Conservation (phyloP, 2,113 vertebrate species). For the Hippolais icterina region DNA sequence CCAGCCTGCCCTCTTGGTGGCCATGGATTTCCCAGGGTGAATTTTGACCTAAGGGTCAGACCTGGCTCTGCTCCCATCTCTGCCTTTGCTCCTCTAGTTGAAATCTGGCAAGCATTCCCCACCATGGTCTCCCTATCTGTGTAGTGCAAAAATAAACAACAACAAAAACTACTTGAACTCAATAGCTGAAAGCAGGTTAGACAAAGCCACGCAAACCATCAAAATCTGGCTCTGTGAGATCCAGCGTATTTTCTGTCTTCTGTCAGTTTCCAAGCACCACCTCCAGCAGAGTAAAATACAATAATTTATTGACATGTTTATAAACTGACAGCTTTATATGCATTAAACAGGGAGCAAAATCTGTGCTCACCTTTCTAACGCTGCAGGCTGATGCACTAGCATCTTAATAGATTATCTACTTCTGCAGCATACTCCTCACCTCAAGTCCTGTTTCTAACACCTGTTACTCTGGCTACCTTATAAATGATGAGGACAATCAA, state of each 20-base stretch:
- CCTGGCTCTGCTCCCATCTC: not conserved
- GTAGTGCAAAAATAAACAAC: not conserved
- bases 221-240: not conserved
- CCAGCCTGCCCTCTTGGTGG: not conserved
- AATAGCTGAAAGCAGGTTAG: not conserved
- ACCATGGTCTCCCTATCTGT: not conserved
- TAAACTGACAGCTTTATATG: not conserved
- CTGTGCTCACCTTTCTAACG: not conserved
- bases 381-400: not conserved
- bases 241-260: not conserved
- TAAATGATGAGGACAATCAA: not conserved
- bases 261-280: not conserved
- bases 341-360: not conserved
- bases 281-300: not conserved
- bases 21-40: not conserved
- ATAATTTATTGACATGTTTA: not conserved
- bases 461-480: not conserved
- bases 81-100: not conserved
- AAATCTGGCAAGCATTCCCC: not conserved
- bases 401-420: not conserved
- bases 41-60: not conserved
- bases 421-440: not conserved
- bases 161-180: not conserved
- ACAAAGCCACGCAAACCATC: not conserved
- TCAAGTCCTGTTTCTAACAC: not conserved